These are phyloP conservation scores for Drosophila pegasa DNA, from an alignment of 2,888 invertebrate species.

Conservation along the genomic window DNA sequence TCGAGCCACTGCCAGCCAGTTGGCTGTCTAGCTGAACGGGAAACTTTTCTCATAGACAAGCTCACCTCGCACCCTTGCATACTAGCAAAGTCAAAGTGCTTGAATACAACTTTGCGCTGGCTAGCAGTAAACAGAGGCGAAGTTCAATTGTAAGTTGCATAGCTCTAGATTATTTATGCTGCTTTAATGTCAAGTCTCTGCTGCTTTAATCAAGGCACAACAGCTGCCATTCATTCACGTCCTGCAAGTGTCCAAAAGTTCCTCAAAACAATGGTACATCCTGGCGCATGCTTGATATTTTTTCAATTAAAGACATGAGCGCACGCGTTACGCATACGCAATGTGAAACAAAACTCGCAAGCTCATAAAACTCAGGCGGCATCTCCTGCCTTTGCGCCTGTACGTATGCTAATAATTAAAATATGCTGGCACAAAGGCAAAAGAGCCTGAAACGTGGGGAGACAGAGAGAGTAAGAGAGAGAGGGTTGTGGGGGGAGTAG, in stretches of 20 bases:
- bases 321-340: constrained; percentile 73
- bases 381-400: constrained; percentile 10
- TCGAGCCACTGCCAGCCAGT: constrained; percentile 48
- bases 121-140: constrained; percentile 11
- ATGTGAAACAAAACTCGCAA: constrained; percentile 64
- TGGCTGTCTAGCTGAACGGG: constrained; percentile 66
- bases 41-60: constrained; percentile 66
- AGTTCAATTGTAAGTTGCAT: constrained; percentile 10
- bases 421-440: constrained; percentile 35
- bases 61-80: constrained; percentile 19
- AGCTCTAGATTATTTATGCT: constrained; percentile 12
- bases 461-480: background rate
- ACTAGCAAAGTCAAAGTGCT: constrained; percentile 35
- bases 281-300: constrained; percentile 60
- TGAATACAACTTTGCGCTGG: constrained; percentile 24
- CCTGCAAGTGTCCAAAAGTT: constrained; percentile 26
- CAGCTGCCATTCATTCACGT: constrained; percentile 55
- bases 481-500: background rate
- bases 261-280: constrained; percentile 45
- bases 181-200: constrained; percentile 1
- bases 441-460: background rate
- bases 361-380: constrained; percentile 68
- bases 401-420: constrained; percentile 76
- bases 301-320: constrained; percentile 70
- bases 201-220: constrained; percentile 6